phyloP scores from a whole-genome alignment of 2,113 vertebrate species.

The Oryzias javanicus region DNA sequence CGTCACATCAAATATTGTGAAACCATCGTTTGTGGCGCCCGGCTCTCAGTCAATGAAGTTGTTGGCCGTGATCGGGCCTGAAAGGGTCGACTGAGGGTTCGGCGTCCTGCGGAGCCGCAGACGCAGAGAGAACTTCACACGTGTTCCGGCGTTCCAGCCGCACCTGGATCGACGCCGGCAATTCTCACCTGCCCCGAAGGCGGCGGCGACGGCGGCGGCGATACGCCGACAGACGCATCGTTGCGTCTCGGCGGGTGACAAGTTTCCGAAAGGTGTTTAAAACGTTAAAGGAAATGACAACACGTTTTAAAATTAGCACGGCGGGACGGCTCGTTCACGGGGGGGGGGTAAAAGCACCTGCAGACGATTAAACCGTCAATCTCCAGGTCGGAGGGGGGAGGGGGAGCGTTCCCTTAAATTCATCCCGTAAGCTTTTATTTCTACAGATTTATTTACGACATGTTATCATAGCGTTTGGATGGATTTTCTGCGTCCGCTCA shows the following conservation, averaged over 20 bases:
- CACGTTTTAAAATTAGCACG: slow-evolving; percentile 44
- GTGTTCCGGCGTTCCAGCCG: background rate
- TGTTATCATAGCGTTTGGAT: slow-evolving; percentile 18
- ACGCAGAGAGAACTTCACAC: slow-evolving; percentile 8
- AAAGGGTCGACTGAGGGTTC: slow-evolving; percentile 46
- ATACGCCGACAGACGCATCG: slow-evolving; percentile 43
- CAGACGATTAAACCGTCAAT: slow-evolving; percentile 23
- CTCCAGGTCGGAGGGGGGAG: background rate
- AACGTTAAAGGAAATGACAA: slow-evolving; percentile 45
- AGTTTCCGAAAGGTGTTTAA: slow-evolving; percentile 65
- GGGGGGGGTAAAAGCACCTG: slow-evolving; percentile 36
- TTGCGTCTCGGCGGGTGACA: slow-evolving; percentile 50
- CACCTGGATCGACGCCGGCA: slow-evolving; percentile 46
- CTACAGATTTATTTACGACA: slow-evolving; percentile 18
- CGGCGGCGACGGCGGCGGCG: slow-evolving; percentile 20
- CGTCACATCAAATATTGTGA: too few relatives aligned
- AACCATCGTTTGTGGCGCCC: too few relatives aligned
- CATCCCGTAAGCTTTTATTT: slow-evolving; percentile 19
- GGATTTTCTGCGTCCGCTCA: slow-evolving; percentile 26
- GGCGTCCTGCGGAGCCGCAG: slow-evolving; percentile 41
- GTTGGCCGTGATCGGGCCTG: slow-evolving; percentile 44
- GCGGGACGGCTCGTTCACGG: slow-evolving; percentile 12
- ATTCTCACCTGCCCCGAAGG: slow-evolving; percentile 66
- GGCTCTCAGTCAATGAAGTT: too few relatives aligned
- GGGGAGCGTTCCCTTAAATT: slow-evolving; percentile 2